Evolutionary conservation across 1,140 invertebrate genomes (phyloP), one percentile per base, ranked within the genome.

Genomic region (Calliopsis andreniformis): DNA sequence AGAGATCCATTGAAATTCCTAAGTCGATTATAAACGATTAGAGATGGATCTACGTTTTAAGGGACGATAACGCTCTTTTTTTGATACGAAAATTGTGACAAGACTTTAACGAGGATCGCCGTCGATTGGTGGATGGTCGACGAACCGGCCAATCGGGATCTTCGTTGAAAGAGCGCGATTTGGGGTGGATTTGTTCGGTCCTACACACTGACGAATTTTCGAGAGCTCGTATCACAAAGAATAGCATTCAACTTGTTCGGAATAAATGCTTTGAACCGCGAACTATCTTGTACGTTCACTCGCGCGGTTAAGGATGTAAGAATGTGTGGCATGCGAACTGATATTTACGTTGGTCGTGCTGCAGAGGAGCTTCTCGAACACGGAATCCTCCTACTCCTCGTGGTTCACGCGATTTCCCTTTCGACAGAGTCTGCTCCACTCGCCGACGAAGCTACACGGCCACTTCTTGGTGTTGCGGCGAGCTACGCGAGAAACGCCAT

Each of bases 401-500:
- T 6, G 8, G 28, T 39, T 66, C 30, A 25, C 32, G 51, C 56
- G 58, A 59, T 28, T 35, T 20, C 30, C 20, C 14, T 77, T 18
- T 42, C 23, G 28, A 51, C 16, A 8, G 5, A 51, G 18, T 12
- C 20, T 7, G n/a, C 18, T 43, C 3, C 39, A 30, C 39, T 18
- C 20, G 68, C 64, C 30, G 25, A 42, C 42, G 23, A 66, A 32
- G 30, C 28, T 49, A 51, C n/a, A 18, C n/a, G n/a, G n/a, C n/a
- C n/a, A 39, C 18, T 61, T 39, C 43, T 62, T 12, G 43, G 3
- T 20, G 49, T 55, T 35, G 28, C 30, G 53, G 16, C 45, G 47
- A 55, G 43, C 32, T 85, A 87, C 53, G 51, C 80, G 78, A 80
- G 70, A 80, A 89, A 87, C 82, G 85, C 88, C 88, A 89, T 89